Evolutionary conservation across 2,113 vertebrate species (phyloP), one percentile per base, ranked within the genome.

Genomic region (Ammodytes marinus): DNA sequence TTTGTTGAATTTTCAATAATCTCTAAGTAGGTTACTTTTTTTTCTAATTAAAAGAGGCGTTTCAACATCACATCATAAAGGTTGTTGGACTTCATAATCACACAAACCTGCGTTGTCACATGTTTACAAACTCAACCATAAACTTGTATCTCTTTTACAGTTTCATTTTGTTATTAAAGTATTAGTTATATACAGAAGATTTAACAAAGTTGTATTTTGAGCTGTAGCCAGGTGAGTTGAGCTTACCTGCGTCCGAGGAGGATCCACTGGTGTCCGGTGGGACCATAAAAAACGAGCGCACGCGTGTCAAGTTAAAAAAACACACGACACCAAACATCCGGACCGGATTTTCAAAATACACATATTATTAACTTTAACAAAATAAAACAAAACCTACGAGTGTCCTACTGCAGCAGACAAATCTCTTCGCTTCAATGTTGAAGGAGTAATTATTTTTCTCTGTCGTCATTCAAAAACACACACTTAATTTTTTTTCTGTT

Each of bases 181-280:
- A 42, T 43, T 0, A 52, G 6, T 6, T 27, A 13, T 6, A 2
- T 1, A 46, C 10, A 14, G 8, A 3, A 0, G 1, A 53, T 49
- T n/a, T 0, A 43, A 17, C 9, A 47, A 5, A 27, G 13, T 3
- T 1, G 61, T 8, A 37, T 4, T 5, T 40, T 60, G 7, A 66
- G 43, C n/a, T 19, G 17, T 3, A 52, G n/a, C 0, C 64, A 80
- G 79, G 72, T 78, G 39, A 70, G 5, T 76, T 35, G 10, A 0
- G 40, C 74, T 80, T 86, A 93, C 93, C 93, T 91, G 86, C 42
- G 83, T 39, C 74, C 13, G 60, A 17, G 63, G 42, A 53, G 7
- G 71, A 55, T 86, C 85, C 82, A 17, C 78, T 66, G 47, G 57
- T 67, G 85, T 80, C 82, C 57, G 65, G 40, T 8, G 40, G 71